Conservation (phyloP, 2,888 invertebrate species). For the Anthrax anthrax region DNA sequence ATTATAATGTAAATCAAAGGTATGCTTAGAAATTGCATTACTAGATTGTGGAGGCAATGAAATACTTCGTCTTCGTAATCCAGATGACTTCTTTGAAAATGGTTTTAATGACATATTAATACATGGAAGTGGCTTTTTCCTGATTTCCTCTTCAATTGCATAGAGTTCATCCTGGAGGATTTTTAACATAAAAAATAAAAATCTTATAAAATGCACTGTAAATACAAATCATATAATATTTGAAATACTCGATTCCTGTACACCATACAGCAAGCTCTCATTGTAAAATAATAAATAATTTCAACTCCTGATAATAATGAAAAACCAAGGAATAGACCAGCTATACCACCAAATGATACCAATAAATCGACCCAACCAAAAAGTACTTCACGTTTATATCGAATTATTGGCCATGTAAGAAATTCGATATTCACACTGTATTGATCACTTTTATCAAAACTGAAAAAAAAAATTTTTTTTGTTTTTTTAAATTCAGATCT, state of each 20-base stretch:
- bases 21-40: no score
- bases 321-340: constrained; percentile 45
- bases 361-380: constrained; percentile 75
- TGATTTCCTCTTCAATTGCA: constrained; percentile 29
- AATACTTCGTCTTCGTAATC: background rate
- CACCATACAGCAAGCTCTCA: constrained; percentile 41
- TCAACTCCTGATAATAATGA: constrained; percentile 63
- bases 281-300: constrained; percentile 59
- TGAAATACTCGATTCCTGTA: constrained; percentile 27
- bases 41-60: background rate
- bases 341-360: constrained; percentile 42
- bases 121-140: constrained; percentile 23
- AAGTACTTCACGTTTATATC: constrained; percentile 63
- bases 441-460: constrained; percentile 18
- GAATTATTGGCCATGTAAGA: constrained; percentile 64
- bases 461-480: no score
- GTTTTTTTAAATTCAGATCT: no score
- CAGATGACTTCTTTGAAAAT: background rate
- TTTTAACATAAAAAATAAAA: background rate
- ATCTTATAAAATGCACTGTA: no score
- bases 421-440: constrained; percentile 38
- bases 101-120: constrained; percentile 23
- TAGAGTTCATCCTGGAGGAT: constrained; percentile 23
- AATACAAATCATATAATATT: no score
- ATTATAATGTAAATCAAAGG: background rate